These are phyloP conservation scores for Tribolium madens DNA, from an alignment of 1,140 invertebrate species.

Conservation along the genomic window DNA sequence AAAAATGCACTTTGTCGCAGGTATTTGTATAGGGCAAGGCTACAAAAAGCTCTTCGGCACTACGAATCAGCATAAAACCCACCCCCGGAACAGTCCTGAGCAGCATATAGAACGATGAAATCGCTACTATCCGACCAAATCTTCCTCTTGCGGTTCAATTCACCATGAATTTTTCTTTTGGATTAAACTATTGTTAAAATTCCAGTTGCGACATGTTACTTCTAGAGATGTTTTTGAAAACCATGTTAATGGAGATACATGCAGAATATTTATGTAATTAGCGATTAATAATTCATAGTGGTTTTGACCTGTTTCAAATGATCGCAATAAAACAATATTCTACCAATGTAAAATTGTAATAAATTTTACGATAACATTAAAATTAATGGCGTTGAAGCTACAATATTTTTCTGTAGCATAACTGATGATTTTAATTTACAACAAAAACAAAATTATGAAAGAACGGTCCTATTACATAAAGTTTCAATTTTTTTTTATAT, in stretches of 20 bases:
- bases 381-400: too few species aligned
- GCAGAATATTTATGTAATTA: neutral
- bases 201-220: slow-evolving; percentile 23
- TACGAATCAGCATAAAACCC: slow-evolving; percentile 35
- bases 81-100: slow-evolving; percentile 25
- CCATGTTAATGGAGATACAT: neutral
- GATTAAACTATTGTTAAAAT: slow-evolving; percentile 31
- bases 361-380: too few species aligned
- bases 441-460: too few species aligned
- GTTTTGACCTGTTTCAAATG: too few species aligned
- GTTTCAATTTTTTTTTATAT: too few species aligned
- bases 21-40: slow-evolving; percentile 26
- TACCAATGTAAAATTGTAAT: too few species aligned
- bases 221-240: slow-evolving; percentile 12
- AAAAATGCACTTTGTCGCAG: slow-evolving; percentile 33
- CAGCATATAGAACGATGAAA: slow-evolving; percentile 18
- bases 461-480: too few species aligned
- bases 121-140: slow-evolving; percentile 26
- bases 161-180: slow-evolving; percentile 26
- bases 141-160: slow-evolving; percentile 35
- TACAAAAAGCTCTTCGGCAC: slow-evolving; percentile 14
- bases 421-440: too few species aligned
- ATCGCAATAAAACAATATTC: too few species aligned
- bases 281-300: too few species aligned
- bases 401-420: too few species aligned